Evolutionary conservation across 2,888 invertebrate species (phyloP), one percentile per base, ranked within the genome.

Genomic region (Hemistola chrysoprasaria): DNA sequence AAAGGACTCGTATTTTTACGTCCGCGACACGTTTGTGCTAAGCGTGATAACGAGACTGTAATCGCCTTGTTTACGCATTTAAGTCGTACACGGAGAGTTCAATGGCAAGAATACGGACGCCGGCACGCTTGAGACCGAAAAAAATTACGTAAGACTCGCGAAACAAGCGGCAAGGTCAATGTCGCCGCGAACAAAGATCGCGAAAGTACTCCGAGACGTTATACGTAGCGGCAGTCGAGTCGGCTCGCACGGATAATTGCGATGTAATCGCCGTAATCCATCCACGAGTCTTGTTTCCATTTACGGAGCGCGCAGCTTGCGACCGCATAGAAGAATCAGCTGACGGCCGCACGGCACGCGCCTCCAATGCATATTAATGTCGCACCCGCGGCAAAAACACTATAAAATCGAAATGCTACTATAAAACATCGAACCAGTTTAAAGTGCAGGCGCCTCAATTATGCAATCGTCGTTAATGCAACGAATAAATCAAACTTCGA

Each of bases 251-350:
- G 74, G 74, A 82, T 85, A 85, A 86, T 86, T 84, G 84, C 85
- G 74, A 79, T 79, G 84, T 86, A 87, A 88, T 86, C 82, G 78
- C 38, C 76, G 86, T 86, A 87, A 86, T 87, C 82, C 85, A 80
- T 82, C 85, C 80, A 65, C 74, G 56, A 67, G 75, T 59, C 82
- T 66, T 66, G 84, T 84, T 86, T 82, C 86, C 86, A 72, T 88
- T 72, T 82, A 86, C 71, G 87, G 85, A 64, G 68, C 69, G 71
- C 70, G 80, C 87, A 86, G 86, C 87, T 85, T 84, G 86, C 71
- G 67, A 65, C 66, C 74, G 66, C 79, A 79, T 84, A 84, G 83
- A 78, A 84, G 79, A 83, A 79, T 83, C 87, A 88, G 85, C 87
- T 88, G 87, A 87, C 76, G 76, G 74, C 43, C 62, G 70, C 71